Evolutionary conservation across 1,140 invertebrate genomes (phyloP), one percentile per base, ranked within the genome.

Genomic region (Phocides pigmalion): DNA sequence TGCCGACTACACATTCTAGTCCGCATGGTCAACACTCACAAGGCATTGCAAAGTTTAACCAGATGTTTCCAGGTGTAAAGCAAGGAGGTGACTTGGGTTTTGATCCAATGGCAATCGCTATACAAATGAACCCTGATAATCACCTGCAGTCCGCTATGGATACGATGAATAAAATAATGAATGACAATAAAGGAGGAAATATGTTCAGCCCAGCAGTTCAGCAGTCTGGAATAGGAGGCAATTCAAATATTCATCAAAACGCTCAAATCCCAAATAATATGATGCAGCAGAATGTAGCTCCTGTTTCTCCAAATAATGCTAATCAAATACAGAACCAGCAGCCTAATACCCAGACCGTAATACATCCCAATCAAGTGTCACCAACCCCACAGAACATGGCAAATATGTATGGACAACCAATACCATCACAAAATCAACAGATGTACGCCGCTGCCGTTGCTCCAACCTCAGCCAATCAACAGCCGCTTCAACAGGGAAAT

Each of bases 101-200:
- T 58, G 89, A 91, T 73, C 87, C 89, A 3, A 91, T 91, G 89
- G 72, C 82, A 14, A 89, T 91, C 51, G 89, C 89, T 19, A 79
- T 90, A 70, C 86, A 91, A 74, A 91, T 91, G 89, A 90, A 91
- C 70, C 89, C 89, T 50, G 81, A 79, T n/a, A 91, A 91, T 70
- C 81, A 84, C 37, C 74, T 87, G 62, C 70, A 72, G 51, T 70
- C 71, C 11, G 83, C 79, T 42, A 82, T 86, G 61, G 68, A 81
- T 15, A 71, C 72, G 0, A 89, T 89, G 71, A 62, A 82, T 41
- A 81, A 82, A 41, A 58, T 87, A 20, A 82, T 87, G 76, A 72
- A 70, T 35, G 53, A 58, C 1, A 79, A 78, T 51, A 50, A 54
- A 44, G 58, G 54, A 41, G 4, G 56, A 0, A 35, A 51, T 16